Evolutionary conservation across 2,113 vertebrate species (phyloP).

Genomic region (Cavia aperea): DNA sequence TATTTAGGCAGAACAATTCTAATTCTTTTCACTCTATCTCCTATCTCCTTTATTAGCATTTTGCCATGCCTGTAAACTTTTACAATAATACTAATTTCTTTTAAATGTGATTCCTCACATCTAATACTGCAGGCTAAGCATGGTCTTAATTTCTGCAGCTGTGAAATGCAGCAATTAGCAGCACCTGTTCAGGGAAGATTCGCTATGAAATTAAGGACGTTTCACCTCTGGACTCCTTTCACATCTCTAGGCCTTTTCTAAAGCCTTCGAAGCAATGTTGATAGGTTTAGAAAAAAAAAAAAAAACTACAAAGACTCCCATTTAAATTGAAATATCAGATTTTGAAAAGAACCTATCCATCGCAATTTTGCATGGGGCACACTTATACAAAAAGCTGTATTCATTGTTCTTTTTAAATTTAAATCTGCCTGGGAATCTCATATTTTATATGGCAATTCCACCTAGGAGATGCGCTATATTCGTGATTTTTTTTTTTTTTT

Average conservation of each 20-base stretch:
- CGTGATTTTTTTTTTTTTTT: neutral
- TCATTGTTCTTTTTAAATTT: neutral
- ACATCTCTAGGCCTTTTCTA: neutral
- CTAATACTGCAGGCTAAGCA: neutral
- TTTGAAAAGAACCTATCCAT: neutral
- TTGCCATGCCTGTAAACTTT: neutral
- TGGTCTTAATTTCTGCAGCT: constrained; percentile 37
- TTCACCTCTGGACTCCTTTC: neutral
- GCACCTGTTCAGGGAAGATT: neutral
- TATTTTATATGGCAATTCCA: neutral
- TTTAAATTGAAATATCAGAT: constrained; percentile 6
- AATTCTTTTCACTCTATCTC: neutral
- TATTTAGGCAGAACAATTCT: neutral
- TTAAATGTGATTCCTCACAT: neutral
- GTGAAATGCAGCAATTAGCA: constrained; percentile 9
- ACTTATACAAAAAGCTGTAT: neutral
- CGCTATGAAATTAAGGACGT: neutral
- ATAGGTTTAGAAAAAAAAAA: neutral
- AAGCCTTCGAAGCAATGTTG: neutral
- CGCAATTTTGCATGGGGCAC: neutral
- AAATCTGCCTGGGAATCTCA: neutral
- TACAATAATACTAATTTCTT: neutral
- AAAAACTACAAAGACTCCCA: neutral
- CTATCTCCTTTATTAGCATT: neutral
- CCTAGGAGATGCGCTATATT: neutral